phyloP scores from a whole-genome alignment of 2,797 vertebrate genomes.

The Hylomyscus alleni region DNA sequence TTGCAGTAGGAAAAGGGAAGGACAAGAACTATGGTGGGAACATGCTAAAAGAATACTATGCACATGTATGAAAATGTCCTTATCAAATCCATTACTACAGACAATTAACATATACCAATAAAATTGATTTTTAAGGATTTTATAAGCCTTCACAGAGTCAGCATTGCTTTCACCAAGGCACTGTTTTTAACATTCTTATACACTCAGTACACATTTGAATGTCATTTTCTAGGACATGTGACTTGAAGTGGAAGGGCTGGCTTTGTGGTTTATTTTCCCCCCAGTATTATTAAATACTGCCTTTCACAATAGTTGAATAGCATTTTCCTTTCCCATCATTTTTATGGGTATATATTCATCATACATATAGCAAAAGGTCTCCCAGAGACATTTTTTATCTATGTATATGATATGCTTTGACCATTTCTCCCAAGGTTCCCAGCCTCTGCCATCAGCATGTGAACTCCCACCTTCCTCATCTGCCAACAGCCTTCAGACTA shows the following conservation, averaged over 20 bases:
- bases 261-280: background rate
- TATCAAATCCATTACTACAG: background rate
- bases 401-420: background rate
- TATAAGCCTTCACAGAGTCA: background rate
- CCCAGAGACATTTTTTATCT: background rate
- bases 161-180: background rate
- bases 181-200: background rate
- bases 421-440: background rate
- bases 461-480: background rate
- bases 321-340: background rate
- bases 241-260: background rate
- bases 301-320: background rate
- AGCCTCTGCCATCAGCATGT: background rate
- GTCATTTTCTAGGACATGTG: background rate
- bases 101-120: background rate
- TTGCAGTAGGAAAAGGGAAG: background rate
- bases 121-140: background rate
- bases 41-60: background rate
- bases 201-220: background rate
- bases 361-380: background rate
- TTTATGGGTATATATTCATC: background rate
- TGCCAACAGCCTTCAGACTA: background rate
- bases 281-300: background rate
- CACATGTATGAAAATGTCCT: background rate
- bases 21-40: background rate